phyloP scores from a whole-genome alignment of 2,888 invertebrate genomes.

The Metopia argyrocephala region DNA sequence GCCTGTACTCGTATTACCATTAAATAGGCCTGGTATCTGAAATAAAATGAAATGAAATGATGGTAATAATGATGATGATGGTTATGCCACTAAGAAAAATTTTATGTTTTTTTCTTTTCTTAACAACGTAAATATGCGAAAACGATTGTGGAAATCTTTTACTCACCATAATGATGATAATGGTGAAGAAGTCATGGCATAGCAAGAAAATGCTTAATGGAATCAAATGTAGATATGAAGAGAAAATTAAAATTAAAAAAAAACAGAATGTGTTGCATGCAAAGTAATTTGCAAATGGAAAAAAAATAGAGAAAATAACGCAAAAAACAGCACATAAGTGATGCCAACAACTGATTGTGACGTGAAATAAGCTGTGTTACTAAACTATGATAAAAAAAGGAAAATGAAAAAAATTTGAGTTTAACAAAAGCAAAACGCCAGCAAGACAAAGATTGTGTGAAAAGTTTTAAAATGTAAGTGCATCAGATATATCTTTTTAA shows the following conservation, averaged over 20 bases:
- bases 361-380: slow-evolving; percentile 76
- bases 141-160: neutral
- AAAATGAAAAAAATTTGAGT: slow-evolving; percentile 15
- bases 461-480: no score
- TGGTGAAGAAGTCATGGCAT: neutral
- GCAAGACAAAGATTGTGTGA: no score
- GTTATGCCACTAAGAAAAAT: neutral
- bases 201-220: slow-evolving; percentile 28
- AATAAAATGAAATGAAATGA: neutral
- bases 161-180: neutral
- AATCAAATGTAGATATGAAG: slow-evolving; percentile 7
- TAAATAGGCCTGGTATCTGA: neutral
- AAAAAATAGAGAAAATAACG: neutral
- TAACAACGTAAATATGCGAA: neutral
- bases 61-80: neutral
- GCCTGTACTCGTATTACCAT: neutral
- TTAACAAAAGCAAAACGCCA: no score
- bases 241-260: slow-evolving; percentile 14
- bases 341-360: slow-evolving; percentile 77
- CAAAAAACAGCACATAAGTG: slow-evolving; percentile 62
- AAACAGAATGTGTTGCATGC: slow-evolving; percentile 58
- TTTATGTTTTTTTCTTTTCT: neutral
- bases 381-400: slow-evolving; percentile 68
- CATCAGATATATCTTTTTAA: no score
- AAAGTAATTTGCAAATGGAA: slow-evolving; percentile 69